phyloP scores from a whole-genome alignment of 2,113 vertebrate genomes.

The Ageneiosus marmoratus region DNA sequence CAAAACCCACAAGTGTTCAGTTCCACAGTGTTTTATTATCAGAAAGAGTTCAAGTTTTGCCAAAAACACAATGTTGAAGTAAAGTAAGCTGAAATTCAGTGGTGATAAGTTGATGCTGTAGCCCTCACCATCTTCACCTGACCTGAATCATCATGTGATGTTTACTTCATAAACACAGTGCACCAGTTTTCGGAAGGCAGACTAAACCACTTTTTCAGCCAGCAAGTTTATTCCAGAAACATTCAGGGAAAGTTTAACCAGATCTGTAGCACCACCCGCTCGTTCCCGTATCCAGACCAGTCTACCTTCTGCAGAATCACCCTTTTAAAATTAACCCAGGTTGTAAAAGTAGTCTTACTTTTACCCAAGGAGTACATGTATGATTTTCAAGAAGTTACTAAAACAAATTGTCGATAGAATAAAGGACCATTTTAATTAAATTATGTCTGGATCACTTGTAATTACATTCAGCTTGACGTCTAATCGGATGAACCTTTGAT shows the following conservation, averaged over 20 bases:
- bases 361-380: not conserved
- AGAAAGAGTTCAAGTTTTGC: not conserved
- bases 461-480: not conserved
- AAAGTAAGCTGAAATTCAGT: not conserved
- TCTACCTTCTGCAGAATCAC: not conserved
- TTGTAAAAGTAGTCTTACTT: not conserved
- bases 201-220: not conserved
- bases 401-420: not conserved
- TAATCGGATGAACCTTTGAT: constrained; percentile 9
- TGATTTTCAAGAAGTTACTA: not conserved
- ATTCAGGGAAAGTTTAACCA: not conserved
- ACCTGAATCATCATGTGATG: not conserved
- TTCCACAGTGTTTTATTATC: not conserved
- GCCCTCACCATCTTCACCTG: not conserved
- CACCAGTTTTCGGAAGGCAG: not conserved
- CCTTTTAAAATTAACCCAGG: not conserved
- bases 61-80: not conserved
- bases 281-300: not conserved
- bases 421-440: not conserved
- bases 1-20: not conserved
- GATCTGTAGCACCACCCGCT: not conserved
- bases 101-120: not conserved
- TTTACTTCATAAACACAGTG: constrained; percentile 25
- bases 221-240: not conserved
- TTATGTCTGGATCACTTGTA: not conserved